Percentiles rank a stretch among this genome's conserved stretches.
phyloP scores from a whole-genome alignment of 2,113 vertebrate species.

The Mesoclemmys tuberculata region DNA sequence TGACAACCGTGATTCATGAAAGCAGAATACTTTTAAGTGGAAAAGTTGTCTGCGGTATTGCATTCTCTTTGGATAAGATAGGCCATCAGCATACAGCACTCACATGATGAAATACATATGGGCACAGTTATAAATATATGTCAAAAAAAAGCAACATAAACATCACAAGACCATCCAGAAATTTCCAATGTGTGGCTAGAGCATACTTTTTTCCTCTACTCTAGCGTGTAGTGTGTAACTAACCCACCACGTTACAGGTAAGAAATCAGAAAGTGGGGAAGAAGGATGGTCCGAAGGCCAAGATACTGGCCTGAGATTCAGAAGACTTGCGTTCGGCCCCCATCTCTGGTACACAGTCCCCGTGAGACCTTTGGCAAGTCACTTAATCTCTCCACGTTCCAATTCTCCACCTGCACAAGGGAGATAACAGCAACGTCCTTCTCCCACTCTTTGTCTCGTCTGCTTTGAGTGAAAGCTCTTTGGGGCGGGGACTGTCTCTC shows the following conservation, averaged over 20 bases:
- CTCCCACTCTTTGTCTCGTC: neutral
- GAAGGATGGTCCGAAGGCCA: neutral
- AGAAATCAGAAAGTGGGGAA: neutral
- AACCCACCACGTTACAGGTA: neutral
- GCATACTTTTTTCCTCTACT: neutral
- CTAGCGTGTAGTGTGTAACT: neutral
- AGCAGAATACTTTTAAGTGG: constrained; percentile 52
- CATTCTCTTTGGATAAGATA: constrained; percentile 38
- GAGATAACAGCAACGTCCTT: neutral
- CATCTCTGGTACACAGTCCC: neutral
- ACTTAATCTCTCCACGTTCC: neutral
- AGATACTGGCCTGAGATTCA: neutral
- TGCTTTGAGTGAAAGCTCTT: neutral
- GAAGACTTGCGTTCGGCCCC: neutral
- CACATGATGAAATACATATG: neutral
- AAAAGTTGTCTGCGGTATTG: constrained; percentile 23
- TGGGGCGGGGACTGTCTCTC: neutral
- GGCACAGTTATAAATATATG: neutral
- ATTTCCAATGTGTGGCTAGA: neutral
- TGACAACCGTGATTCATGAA: constrained; percentile 43
- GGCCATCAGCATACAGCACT: neutral
- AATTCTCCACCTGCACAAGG: neutral
- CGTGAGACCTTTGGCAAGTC: neutral
- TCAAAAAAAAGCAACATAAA: neutral
- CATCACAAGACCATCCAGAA: neutral